Base-by-base conservation (phyloP, 1,140 invertebrate species). In the Panagrolaimus sp. region DNA sequence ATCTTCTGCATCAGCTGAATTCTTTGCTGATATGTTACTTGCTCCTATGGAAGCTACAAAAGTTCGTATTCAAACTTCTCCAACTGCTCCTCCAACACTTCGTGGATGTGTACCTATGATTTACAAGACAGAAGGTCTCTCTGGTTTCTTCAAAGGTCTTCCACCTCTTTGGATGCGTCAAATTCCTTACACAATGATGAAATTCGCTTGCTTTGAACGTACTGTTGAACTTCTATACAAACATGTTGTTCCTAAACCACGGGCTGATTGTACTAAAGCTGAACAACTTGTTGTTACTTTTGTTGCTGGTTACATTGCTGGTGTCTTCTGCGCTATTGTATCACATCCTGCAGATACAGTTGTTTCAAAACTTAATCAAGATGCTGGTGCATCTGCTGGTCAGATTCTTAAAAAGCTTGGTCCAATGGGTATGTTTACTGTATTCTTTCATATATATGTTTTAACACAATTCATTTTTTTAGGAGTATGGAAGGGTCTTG, bases 131-230 rank as follows among this genome's bases (percentile, higher is more conserved):
- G 88, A 88, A 78, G 87, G 87, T 11, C 27, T 87, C 14, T 71
- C 65, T 65, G 87, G 87, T 82, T 88, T 82, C 74, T 82, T 77
- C 75, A 82, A 82, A 67, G 81, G 86, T 66, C 85, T 99, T 65
- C 92, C 94, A 42, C 96, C 96, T 25, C 87, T 99, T 44, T 99
- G 96, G 96, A 89, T 92, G 84, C 85, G 75, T 20, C 96, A 99
- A 87, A 99, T 99, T 84, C 96, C 96, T 4, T 99, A 99, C 88
- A 99, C 96, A 64, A 99, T 99, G 65, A 98, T 99, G 96, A 99
- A 99, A 86, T 99, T 99, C 85, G 94, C 96, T 70, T 98, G 95
- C 87, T 99, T 99, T 86, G 96, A 99, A 85, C 89, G 91, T 80
- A 99, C 96, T 3, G 88, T 99, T 11, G 96, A 99, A 85, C 85